Conservation (phyloP, 2,888 invertebrate genomes). For the Caradrina kadenii region DNA sequence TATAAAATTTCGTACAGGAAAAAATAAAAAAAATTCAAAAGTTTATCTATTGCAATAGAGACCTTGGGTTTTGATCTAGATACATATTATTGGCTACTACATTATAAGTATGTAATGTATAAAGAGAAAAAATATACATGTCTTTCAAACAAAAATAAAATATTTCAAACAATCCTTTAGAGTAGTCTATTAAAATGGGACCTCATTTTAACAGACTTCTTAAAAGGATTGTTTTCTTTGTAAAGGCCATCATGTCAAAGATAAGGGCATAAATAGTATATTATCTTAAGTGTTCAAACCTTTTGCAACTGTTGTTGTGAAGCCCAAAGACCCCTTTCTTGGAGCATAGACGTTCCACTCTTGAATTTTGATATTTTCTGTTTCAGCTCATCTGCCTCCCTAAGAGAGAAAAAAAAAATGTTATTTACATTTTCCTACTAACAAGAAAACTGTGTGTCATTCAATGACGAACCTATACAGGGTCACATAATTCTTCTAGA, state of each 20-base stretch:
- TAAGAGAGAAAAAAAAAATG: slow-evolving; percentile 68
- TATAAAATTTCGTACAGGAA: too few relatives aligned
- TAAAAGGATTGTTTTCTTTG: neutral
- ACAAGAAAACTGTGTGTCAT: slow-evolving; percentile 47
- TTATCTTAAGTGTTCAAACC: slow-evolving; percentile 66
- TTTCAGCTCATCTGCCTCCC: slow-evolving; percentile 94
- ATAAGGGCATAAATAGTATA: neutral
- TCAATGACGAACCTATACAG: slow-evolving; percentile 41
- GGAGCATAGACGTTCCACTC: slow-evolving; percentile 88
- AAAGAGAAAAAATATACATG: too few relatives aligned
- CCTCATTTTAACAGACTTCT: neutral
- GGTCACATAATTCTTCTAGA: slow-evolving; percentile 20
- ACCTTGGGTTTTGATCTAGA: too few relatives aligned
- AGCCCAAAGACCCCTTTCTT: slow-evolving; percentile 85
- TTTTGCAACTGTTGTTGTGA: slow-evolving; percentile 87
- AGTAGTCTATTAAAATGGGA: too few relatives aligned
- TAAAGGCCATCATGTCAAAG: neutral
- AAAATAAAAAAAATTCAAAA: too few relatives aligned
- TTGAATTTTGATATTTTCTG: slow-evolving; percentile 92
- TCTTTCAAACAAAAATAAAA: neutral
- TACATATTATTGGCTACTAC: too few relatives aligned
- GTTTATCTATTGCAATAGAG: too few relatives aligned
- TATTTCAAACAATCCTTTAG: too few relatives aligned
- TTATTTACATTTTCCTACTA: neutral
- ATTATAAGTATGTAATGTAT: too few relatives aligned